A percentile compares a stretch with the other conserved stretches of the same genome.
Conservation (phyloP, 2,113 vertebrate genomes). For the Leucosticte australis region DNA sequence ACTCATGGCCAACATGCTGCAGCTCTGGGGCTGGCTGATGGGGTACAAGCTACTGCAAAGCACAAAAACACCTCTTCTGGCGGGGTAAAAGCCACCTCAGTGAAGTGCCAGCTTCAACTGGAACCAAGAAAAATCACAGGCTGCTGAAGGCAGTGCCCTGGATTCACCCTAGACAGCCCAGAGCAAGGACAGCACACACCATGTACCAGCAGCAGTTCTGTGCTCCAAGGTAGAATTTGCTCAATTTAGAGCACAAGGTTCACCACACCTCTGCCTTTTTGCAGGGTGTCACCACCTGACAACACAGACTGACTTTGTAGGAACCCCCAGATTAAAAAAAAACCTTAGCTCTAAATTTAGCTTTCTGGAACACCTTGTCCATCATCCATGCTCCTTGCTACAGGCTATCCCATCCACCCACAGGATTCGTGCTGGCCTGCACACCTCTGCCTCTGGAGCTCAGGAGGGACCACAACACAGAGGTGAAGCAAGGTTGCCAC, state of each 20-base stretch:
- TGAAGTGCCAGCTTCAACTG: neutral
- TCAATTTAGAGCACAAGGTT: neutral
- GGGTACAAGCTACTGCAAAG: neutral
- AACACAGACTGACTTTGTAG: neutral
- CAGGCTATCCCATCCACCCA: neutral
- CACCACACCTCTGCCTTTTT: neutral
- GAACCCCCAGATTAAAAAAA: neutral
- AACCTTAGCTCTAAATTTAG: neutral
- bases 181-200: neutral
- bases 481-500: neutral
- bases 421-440: neutral
- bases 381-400: neutral
- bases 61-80: neutral
- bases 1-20: fast-evolving
- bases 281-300: neutral
- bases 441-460: neutral
- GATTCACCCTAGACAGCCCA: neutral
- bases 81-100: neutral
- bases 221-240: neutral
- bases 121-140: neutral
- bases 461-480: neutral
- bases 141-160: neutral
- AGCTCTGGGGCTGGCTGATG: neutral
- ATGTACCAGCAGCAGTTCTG: neutral
- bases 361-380: neutral